Percentiles rank a stretch among this genome's conserved stretches.
These are phyloP conservation scores for Drosophila pseudoananassae DNA, from an alignment of 1,140 invertebrate species.

Conservation along the genomic window DNA sequence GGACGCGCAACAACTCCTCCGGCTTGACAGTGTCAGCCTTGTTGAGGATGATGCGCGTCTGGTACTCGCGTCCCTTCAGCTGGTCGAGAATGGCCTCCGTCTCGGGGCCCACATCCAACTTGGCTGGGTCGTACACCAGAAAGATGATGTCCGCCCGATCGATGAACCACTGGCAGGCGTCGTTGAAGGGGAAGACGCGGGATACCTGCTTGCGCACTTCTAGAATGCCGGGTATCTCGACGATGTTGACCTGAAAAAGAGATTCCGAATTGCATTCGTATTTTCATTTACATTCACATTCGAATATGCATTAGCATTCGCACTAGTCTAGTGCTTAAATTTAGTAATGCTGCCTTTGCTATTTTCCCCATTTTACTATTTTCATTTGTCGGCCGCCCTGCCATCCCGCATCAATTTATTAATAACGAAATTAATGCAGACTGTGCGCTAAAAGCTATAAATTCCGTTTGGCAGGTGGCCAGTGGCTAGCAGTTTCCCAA, in stretches of 20 bases:
- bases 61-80: constrained; percentile 95
- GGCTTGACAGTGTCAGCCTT: constrained; percentile 97
- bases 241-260: constrained; percentile 92
- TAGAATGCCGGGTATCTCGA: constrained; percentile 97
- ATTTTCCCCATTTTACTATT: constrained; percentile 30
- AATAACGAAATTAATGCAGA: constrained; percentile 71
- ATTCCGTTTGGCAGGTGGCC: constrained; percentile 67
- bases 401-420: constrained; percentile 61
- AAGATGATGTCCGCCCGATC: constrained; percentile 97
- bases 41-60: constrained; percentile 96
- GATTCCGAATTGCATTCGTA: constrained; percentile 1
- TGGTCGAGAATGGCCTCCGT: constrained; percentile 97
- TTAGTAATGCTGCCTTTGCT: constrained; percentile 58
- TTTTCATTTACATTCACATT: background rate
- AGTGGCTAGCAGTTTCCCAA: constrained; percentile 65
- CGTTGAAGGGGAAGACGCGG: constrained; percentile 96
- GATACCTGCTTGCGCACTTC: constrained; percentile 97
- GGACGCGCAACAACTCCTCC: constrained; percentile 96
- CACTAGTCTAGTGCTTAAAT: constrained; percentile 47
- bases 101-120: constrained; percentile 97
- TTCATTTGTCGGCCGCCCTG: constrained; percentile 8
- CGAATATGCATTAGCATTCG: background rate
- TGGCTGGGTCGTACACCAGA: constrained; percentile 96
- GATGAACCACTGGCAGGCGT: constrained; percentile 98
- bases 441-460: constrained; percentile 64